A percentile compares a stretch with the other conserved stretches of the same genome.
These are phyloP conservation scores for Limnothrissa miodon DNA, from an alignment of 2,113 vertebrate species.

Conservation along the genomic window DNA sequence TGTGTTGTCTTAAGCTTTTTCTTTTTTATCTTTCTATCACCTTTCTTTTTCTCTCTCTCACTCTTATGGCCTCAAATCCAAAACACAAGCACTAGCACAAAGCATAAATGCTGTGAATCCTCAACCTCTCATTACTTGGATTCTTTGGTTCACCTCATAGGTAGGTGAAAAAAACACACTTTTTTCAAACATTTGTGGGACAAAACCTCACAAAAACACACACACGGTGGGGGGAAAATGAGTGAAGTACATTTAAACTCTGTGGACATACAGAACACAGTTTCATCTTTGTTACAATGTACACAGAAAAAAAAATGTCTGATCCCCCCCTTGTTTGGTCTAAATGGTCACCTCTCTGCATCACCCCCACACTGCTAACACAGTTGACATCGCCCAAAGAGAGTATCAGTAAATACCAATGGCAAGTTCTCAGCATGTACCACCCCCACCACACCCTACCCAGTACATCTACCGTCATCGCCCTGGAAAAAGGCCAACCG, in stretches of 20 bases:
- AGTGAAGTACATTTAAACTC: not conserved
- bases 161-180: not conserved
- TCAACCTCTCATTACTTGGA: not conserved
- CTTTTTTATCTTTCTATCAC: not conserved
- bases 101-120: not conserved
- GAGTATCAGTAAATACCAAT: slow-evolving; percentile 40
- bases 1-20: not conserved
- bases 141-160: not conserved
- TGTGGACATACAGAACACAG: not conserved
- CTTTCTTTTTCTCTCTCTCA: not conserved
- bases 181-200: not conserved
- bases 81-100: not conserved
- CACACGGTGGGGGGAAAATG: not conserved
- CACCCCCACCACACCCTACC: not conserved
- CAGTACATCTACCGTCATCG: slow-evolving; percentile 11
- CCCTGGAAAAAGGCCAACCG: slow-evolving; percentile 45
- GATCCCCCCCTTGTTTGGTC: not conserved
- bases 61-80: not conserved
- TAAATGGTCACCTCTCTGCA: not conserved
- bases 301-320: not conserved
- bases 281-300: not conserved
- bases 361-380: not conserved
- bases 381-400: slow-evolving; percentile 27
- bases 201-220: not conserved
- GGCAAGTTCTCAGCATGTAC: slow-evolving; percentile 42